Percentiles rank a stretch among this genome's conserved stretches.
Evolutionary conservation across 2,113 vertebrate genomes (phyloP).

Genomic region (Podiceps cristatus): DNA sequence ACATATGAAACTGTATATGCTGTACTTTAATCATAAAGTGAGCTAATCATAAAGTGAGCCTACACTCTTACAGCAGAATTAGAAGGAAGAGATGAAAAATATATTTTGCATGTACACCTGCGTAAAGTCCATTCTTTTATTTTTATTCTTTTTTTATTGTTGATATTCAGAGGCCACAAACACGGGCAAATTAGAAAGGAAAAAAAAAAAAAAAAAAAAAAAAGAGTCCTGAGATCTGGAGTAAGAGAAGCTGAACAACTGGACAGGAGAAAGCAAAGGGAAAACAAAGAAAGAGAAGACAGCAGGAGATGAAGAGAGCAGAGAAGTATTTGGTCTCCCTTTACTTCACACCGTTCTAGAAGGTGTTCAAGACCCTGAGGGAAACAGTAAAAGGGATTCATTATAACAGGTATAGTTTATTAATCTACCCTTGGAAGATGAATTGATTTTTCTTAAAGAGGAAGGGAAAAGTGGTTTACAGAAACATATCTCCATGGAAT

Average conservation of each 20-base stretch:
- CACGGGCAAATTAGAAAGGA: background rate
- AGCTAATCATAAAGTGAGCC: background rate
- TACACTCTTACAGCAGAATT: background rate
- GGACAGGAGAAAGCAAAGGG: background rate
- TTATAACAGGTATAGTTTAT: constrained; percentile 20
- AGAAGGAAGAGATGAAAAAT: background rate
- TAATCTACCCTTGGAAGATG: constrained; percentile 7
- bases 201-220: background rate
- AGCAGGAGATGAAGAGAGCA: background rate
- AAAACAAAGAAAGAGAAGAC: background rate
- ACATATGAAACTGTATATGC: background rate
- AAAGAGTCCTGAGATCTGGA: background rate
- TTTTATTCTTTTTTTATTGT: background rate
- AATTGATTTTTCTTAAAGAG: constrained; percentile 33
- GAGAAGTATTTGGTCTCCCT: background rate
- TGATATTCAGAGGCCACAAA: background rate
- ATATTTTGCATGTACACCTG: background rate
- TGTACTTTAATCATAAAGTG: background rate
- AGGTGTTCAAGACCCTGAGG: background rate
- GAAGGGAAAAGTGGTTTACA: constrained; percentile 1
- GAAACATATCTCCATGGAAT: constrained; percentile 1
- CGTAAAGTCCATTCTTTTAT: background rate
- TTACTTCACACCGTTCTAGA: constrained; percentile 18
- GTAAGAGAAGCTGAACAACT: background rate
- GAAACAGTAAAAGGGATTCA: background rate